Evolutionary conservation across 2,888 invertebrate genomes (phyloP), one percentile per base, ranked within the genome.

Genomic region (Nomada ferruginata): DNA sequence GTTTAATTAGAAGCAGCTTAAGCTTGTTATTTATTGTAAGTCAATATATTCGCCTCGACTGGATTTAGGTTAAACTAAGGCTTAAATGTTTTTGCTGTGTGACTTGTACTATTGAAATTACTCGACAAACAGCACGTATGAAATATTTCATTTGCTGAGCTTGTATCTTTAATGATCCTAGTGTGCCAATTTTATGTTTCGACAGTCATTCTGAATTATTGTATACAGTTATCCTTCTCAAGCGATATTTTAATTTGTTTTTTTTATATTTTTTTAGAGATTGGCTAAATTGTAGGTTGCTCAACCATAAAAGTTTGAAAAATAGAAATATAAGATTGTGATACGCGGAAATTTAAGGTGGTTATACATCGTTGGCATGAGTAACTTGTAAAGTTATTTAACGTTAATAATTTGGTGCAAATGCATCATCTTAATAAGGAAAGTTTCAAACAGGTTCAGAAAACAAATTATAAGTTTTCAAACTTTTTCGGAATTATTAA

Each of bases 391-490:
- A 59, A 69, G 57, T 59, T 47, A 59, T 59, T 59, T 15, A 44
- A 69, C 47, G 57, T 68, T 68, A 68, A 68, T 47, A 57, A 57
- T 69, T n/a, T n/a, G n/a, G 10, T n/a, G 26, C 15, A 26, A 69
- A 69, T 57, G 57, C 44, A 44, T 69, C 57, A 44, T 59, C 59
- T 69, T 69, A 29, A 69, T 69, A 69, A 44, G 26, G 69, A 69
- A 59, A 69, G 44, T 69, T 69, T 57, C n/a, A 55, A 57, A 57
- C 26, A 44, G 57, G 57, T 57, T 57, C 44, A 20, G 13, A 15
- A 15, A 57, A 57, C 57, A 59, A 69, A 69, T 59, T 69, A 69
- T 15, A 29, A 59, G 57, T 29, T 59, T 15, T 3, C 3, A 9
- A 69, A 69, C 57, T 55, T 57, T 57, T 57, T 57, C 18, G 23